Base-by-base conservation (phyloP, 2,888 invertebrate species). In the Halocaridina rubra region DNA sequence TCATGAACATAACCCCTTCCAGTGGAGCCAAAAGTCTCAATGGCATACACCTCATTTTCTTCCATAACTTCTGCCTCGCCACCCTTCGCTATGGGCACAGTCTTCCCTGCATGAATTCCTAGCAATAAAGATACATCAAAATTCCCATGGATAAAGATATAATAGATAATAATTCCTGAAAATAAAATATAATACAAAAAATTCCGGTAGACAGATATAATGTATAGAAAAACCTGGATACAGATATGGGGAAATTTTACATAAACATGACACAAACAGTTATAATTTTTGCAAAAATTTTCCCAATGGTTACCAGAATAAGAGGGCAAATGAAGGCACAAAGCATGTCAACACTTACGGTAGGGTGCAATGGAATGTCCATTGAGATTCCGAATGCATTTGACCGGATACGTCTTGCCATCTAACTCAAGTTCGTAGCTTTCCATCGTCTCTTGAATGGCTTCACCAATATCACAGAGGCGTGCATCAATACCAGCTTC, bases 291-390 rank as follows among this genome's bases (percentile, higher is more conserved):
- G n/a, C n/a, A n/a, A n/a, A n/a, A n/a, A n/a, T n/a, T n/a, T n/a
- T n/a, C n/a, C n/a, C n/a, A n/a, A n/a, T n/a, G n/a, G n/a, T n/a
- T n/a, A n/a, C n/a, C n/a, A n/a, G n/a, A n/a, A n/a, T n/a, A n/a
- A n/a, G n/a, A n/a, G n/a, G n/a, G n/a, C n/a, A n/a, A n/a, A n/a
- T n/a, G n/a, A n/a, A n/a, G n/a, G n/a, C n/a, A n/a, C n/a, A n/a
- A n/a, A n/a, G n/a, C n/a, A n/a, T n/a, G n/a, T n/a, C n/a, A n/a
- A n/a, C 27, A 92, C 94, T 94, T 92, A 95, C 97, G 94, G 91
- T 99, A 99, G n/a, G 97, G 98, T 87, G 97, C 96, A 90, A 99
- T 98, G 16, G 98, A 98, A 91, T 99, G 99, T 0, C 99, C 99
- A 91, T 99, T 99, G 88, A 99, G 93, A 92, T 99, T 99, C 88